Evolutionary conservation across 2,113 vertebrate genomes (phyloP).

Genomic region (Capra hircus): DNA sequence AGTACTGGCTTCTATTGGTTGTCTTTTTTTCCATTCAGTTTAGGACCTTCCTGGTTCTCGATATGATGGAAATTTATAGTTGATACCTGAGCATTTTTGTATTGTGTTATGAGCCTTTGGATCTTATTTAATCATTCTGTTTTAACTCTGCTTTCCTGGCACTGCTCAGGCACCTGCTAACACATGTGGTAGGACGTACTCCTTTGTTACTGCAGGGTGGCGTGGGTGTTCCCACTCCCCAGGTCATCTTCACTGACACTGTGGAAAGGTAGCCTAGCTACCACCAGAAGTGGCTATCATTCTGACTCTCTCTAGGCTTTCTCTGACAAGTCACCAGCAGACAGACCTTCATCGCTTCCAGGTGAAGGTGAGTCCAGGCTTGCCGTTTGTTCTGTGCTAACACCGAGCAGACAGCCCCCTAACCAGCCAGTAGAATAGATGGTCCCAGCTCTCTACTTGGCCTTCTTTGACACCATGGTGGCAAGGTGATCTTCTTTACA

Average conservation of each 20-base stretch:
- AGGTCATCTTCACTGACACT: no score
- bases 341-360: background rate
- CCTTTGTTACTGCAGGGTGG: background rate
- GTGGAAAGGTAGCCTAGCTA: background rate
- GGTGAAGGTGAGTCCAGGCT: background rate
- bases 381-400: background rate
- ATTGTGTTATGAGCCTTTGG: background rate
- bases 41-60: background rate
- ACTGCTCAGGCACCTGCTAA: background rate
- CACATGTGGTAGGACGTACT: rapidly evolving
- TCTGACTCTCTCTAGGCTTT: background rate
- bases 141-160: background rate
- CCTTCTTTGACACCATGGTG: background rate
- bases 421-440: background rate
- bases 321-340: background rate
- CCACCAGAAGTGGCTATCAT: background rate
- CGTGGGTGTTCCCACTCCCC: background rate
- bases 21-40: background rate
- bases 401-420: background rate
- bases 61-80: background rate
- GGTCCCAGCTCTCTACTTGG: background rate
- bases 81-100: background rate
- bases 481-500: background rate
- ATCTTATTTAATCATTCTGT: background rate
- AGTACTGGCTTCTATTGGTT: background rate